Evolutionary conservation across 1,140 invertebrate species (phyloP), one percentile per base, ranked within the genome.

Genomic region (Mylabris phalerata): DNA sequence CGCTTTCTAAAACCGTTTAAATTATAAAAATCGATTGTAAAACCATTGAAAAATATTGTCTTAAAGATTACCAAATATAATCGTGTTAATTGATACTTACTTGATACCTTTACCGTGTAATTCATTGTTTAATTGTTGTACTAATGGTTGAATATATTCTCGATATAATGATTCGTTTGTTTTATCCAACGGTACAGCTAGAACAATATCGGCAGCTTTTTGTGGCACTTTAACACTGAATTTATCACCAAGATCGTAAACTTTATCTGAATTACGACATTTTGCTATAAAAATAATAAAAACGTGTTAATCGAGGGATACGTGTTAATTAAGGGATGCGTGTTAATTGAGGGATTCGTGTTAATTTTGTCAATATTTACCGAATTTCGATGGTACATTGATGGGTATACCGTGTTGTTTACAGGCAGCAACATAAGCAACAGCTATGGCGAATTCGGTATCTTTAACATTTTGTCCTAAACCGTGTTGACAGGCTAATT

Each of bases 191-290:
- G 90, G 87, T n/a, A 90, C 77, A 4, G 86, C 76, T 39, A 90
- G 75, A 4, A 91, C 73, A 57, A 90, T 77, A 65, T 91, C 89
- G 6, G 87, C 88, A 61, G 86, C 77, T 55, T 85, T 87, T 43
- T 77, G 78, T 1, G 86, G 87, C 25, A 81, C 68, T 66, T 85
- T 86, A 0, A 88, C 75, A 43, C 79, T 82, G 67, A 87, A 86
- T 19, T 71, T 75, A 27, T 86, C 80, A 4, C 80, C 83, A 10
- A 82, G 50, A 0, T 78, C 66, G 13, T 79, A 65, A 11, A 77
- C 73, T 57, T 80, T 68, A 7, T 76, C 74, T 0, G 80, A 79
- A 24, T 82, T 78, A 26, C 74, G 76, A 69, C 88, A 90, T 52
- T 76, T 75, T 3, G 67, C 80, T 81, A 63, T n/a, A 62, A 59